A percentile compares a stretch with the other conserved stretches of the same genome.
phyloP scores from a whole-genome alignment of 2,888 invertebrate species.

The Xestia rhomboidea region DNA sequence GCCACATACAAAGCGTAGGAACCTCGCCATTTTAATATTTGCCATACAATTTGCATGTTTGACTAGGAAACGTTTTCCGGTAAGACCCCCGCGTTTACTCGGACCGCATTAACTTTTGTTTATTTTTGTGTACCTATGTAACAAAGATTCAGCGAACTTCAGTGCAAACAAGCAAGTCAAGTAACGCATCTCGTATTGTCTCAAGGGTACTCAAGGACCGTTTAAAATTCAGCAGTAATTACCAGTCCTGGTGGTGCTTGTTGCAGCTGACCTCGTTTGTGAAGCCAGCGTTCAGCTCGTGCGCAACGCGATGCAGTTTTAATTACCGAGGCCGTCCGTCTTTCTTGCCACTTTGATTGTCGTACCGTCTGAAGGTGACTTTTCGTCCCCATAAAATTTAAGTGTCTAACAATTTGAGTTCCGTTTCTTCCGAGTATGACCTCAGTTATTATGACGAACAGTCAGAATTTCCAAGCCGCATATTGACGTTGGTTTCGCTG shows the following conservation, averaged over 20 bases:
- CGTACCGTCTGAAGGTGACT: conserved; percentile 60
- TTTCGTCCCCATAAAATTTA: conserved; percentile 50
- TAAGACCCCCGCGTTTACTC: conserved; percentile 77
- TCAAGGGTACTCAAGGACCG: conserved; percentile 68
- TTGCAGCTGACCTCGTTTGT: conserved; percentile 81
- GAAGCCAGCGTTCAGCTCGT: conserved; percentile 76
- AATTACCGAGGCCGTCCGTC: conserved; percentile 78
- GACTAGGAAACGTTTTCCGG: conserved; percentile 85
- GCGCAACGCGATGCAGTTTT: conserved; percentile 85
- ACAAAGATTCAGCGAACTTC: conserved; percentile 66
- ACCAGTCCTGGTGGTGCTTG: conserved; percentile 69
- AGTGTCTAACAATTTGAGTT: conserved; percentile 48
- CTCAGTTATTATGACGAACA: conserved; percentile 48
- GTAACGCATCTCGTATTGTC: conserved; percentile 68
- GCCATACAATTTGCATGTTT: conserved; percentile 87
- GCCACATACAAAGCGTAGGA: conserved; percentile 80
- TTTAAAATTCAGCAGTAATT: conserved; percentile 73
- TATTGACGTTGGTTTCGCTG: conserved; percentile 59
- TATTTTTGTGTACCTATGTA: conserved; percentile 71
- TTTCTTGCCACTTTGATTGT: conserved; percentile 73
- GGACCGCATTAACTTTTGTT: conserved; percentile 76
- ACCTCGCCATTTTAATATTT: conserved; percentile 84
- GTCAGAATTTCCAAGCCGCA: conserved; percentile 42
- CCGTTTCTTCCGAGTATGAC: conserved; percentile 40
- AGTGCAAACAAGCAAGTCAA: conserved; percentile 69